phyloP scores from a whole-genome alignment of 2,113 vertebrate species.

The Mobula hypostoma region DNA sequence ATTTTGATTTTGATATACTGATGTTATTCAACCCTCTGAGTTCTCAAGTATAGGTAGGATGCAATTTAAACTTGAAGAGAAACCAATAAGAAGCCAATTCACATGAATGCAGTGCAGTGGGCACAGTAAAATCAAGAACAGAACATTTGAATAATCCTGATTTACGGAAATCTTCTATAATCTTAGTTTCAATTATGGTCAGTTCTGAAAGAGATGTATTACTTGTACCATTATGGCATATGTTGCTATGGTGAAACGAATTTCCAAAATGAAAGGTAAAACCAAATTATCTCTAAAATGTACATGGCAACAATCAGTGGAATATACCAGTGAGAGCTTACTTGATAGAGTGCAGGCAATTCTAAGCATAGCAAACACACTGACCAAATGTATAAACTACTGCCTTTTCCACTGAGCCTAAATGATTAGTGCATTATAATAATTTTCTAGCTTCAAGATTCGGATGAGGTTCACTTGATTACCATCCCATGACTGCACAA shows the following conservation, averaged over 20 bases:
- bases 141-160: neutral
- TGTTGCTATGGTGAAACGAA: neutral
- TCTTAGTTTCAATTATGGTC: neutral
- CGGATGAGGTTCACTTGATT: neutral
- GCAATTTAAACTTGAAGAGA: neutral
- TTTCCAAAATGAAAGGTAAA: neutral
- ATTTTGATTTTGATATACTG: neutral
- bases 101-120: neutral
- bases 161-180: neutral
- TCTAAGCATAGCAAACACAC: neutral
- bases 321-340: neutral
- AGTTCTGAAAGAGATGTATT: neutral
- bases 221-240: neutral
- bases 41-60: neutral
- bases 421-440: too few species aligned
- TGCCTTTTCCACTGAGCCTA: neutral
- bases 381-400: neutral
- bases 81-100: too few species aligned
- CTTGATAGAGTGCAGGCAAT: neutral
- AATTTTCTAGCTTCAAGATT: too few species aligned
- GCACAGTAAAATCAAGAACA: neutral
- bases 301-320: neutral
- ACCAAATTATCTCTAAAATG: neutral
- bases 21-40: neutral
- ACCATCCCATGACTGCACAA: neutral